Conservation (phyloP, 1,140 invertebrate species). For the Nylanderia fulva region DNA sequence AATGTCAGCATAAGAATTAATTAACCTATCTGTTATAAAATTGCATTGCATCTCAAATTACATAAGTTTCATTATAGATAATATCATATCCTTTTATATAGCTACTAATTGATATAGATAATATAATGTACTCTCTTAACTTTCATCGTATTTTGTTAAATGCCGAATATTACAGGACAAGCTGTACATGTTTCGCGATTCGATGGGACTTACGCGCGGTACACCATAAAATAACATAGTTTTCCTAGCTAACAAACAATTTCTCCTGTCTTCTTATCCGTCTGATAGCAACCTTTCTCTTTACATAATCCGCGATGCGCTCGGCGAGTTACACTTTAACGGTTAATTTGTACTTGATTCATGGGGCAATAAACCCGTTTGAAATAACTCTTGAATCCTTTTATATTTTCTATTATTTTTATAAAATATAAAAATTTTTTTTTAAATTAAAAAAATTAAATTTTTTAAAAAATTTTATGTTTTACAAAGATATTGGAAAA, state of each 20-base stretch:
- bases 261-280: conserved; percentile 57
- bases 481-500: no score
- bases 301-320: conserved; percentile 71
- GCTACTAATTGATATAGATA: no score
- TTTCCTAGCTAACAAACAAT: conserved; percentile 40
- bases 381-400: neutral
- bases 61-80: no score
- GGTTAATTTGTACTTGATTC: neutral
- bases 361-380: neutral
- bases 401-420: neutral
- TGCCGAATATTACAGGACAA: neutral
- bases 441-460: no score
- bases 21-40: conserved; percentile 9
- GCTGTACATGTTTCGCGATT: neutral
- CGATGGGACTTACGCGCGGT: neutral
- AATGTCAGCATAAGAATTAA: conserved; percentile 36
- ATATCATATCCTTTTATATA: no score
- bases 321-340: conserved; percentile 40
- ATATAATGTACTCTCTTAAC: neutral
- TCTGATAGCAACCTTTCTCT: conserved; percentile 78
- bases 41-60: conserved; percentile 26
- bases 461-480: no score
- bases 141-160: neutral
- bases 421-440: neutral
- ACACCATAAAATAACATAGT: conserved; percentile 49